phyloP scores from a whole-genome alignment of 2,888 invertebrate species.

The Acrobasis consociella region DNA sequence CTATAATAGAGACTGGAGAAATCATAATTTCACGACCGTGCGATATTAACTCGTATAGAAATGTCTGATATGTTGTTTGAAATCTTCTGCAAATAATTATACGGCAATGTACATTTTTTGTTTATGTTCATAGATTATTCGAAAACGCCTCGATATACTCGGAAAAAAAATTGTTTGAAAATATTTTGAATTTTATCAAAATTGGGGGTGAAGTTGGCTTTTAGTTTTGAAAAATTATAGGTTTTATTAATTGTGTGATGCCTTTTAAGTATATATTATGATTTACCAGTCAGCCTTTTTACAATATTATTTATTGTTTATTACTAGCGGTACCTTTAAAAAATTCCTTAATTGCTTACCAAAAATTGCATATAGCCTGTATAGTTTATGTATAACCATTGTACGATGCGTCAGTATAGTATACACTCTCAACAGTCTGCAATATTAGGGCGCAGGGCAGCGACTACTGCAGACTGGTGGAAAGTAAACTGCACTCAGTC shows the following conservation, averaged over 20 bases:
- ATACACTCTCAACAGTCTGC: background rate
- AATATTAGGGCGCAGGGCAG: background rate
- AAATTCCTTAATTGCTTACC: no score
- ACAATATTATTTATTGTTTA: no score
- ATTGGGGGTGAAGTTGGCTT: background rate
- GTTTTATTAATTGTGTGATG: no score
- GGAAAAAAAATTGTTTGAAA: no score
- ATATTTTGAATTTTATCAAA: no score
- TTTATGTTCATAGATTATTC: background rate
- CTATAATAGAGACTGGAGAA: constrained; percentile 15
- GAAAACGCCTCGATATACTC: no score
- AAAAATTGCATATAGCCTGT: no score
- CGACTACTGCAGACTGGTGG: background rate
- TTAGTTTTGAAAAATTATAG: background rate
- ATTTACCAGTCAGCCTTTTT: no score
- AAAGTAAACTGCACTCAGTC: constrained; percentile 3
- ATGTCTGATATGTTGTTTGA: background rate
- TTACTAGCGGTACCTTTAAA: no score
- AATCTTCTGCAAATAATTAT: background rate
- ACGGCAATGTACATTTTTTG: background rate
- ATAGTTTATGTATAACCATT: no score
- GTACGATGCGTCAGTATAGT: background rate
- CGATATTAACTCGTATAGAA: background rate
- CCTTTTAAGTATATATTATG: no score
- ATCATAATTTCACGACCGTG: constrained; percentile 12